These are phyloP conservation scores for Phenacoccus solenopsis DNA, from an alignment of 1,140 invertebrate species.

Conservation along the genomic window DNA sequence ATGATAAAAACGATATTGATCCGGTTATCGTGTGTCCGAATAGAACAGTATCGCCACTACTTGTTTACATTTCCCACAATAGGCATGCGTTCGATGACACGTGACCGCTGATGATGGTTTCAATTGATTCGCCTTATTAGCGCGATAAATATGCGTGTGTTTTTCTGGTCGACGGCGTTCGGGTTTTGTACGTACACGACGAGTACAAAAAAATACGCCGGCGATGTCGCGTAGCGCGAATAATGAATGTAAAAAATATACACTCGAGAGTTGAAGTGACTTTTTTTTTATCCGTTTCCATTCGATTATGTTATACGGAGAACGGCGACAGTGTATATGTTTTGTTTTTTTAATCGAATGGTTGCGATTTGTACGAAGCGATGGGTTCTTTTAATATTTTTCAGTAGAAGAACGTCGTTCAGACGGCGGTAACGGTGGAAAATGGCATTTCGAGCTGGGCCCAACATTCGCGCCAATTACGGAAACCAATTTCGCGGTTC, in stretches of 20 bases:
- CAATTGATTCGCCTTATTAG: slow-evolving; percentile 13
- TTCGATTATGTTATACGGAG: background rate
- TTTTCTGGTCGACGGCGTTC: background rate
- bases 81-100: slow-evolving; percentile 4
- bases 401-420: background rate
- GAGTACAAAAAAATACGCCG: background rate
- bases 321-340: too few species aligned
- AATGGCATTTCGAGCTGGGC: background rate
- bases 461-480: background rate
- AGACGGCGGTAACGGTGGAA: background rate
- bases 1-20: slow-evolving; percentile 5
- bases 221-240: too few species aligned
- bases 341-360: too few species aligned
- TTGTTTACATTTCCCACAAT: slow-evolving; percentile 18
- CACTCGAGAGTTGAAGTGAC: too few species aligned
- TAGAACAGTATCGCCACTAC: background rate
- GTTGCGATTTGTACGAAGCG: background rate
- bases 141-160: background rate
- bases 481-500: slow-evolving; percentile 17
- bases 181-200: background rate
- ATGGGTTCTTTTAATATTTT: background rate
- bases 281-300: too few species aligned
- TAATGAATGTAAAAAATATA: too few species aligned
- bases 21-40: background rate
- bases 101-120: slow-evolving; percentile 5